Evolutionary conservation across 2,888 invertebrate genomes (phyloP).

Genomic region (Agonum fuliginosum): DNA sequence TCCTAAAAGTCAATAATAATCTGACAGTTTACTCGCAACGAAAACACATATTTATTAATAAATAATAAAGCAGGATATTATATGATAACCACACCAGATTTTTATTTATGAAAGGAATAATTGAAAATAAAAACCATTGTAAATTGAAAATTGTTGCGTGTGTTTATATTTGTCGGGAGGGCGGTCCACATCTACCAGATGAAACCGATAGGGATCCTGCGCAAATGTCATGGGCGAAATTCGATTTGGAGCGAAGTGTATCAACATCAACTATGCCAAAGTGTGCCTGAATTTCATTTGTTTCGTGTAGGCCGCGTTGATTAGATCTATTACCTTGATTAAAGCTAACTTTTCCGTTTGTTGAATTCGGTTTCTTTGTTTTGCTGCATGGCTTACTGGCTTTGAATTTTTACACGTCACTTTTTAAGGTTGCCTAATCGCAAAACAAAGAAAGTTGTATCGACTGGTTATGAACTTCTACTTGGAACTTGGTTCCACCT

Average conservation of each 20-base stretch:
- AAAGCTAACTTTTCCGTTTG: constrained; percentile 46
- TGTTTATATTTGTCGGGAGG: neutral
- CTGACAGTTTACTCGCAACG: too few species aligned
- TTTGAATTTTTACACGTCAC: constrained; percentile 44
- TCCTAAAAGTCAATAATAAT: too few species aligned
- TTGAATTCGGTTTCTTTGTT: constrained; percentile 47
- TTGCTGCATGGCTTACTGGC: constrained; percentile 41
- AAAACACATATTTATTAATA: too few species aligned
- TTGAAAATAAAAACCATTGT: constrained; percentile 22
- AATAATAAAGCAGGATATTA: too few species aligned
- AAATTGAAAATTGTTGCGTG: constrained; percentile 7
- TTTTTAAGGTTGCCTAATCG: constrained; percentile 40
- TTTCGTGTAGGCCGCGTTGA: constrained; percentile 43
- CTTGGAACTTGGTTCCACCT: constrained; percentile 2
- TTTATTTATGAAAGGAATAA: constrained; percentile 11
- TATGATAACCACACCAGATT: too few species aligned
- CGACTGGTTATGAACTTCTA: constrained; percentile 23
- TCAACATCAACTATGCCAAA: constrained; percentile 43
- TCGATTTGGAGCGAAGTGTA: constrained; percentile 34
- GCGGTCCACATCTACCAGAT: constrained; percentile 24
- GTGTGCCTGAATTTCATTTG: constrained; percentile 45
- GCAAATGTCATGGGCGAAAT: constrained; percentile 57
- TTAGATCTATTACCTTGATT: constrained; percentile 54
- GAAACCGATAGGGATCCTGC: constrained; percentile 41
- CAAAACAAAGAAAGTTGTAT: constrained; percentile 49